phyloP scores from a whole-genome alignment of 2,113 vertebrate species.

The Petroica traversi region DNA sequence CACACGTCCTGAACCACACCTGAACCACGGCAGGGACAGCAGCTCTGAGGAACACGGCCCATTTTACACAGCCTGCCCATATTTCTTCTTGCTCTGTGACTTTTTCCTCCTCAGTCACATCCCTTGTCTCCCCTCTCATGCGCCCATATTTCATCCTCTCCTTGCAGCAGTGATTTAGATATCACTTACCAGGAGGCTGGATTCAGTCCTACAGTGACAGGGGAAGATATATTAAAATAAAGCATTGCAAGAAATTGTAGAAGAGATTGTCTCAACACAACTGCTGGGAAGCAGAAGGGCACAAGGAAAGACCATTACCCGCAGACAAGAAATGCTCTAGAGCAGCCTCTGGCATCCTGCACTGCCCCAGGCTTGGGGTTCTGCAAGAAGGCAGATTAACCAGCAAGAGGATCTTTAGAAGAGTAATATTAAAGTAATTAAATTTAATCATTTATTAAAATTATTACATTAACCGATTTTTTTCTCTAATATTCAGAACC shows the following conservation, averaged over 20 bases:
- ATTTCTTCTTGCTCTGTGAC: not conserved
- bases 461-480: not conserved
- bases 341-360: not conserved
- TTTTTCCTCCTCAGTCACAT: not conserved
- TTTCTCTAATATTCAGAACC: not conserved
- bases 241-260: not conserved
- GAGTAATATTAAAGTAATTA: not conserved
- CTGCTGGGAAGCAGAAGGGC: not conserved
- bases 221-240: conserved; percentile 37
- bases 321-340: not conserved
- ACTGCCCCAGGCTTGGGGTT: not conserved
- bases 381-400: not conserved
- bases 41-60: not conserved
- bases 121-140: not conserved
- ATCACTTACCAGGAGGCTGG: conserved; percentile 13
- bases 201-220: not conserved
- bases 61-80: rapidly evolving
- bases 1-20: rapidly evolving
- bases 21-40: not conserved
- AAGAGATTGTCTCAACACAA: not conserved
- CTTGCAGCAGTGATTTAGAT: conserved; percentile 14
- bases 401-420: not conserved
- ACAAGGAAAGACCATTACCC: not conserved
- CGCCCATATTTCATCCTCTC: not conserved
- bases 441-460: not conserved